Percentiles rank a stretch among this genome's conserved stretches.
phyloP scores from a whole-genome alignment of 2,888 invertebrate species.

The Mesoligia furuncula region DNA sequence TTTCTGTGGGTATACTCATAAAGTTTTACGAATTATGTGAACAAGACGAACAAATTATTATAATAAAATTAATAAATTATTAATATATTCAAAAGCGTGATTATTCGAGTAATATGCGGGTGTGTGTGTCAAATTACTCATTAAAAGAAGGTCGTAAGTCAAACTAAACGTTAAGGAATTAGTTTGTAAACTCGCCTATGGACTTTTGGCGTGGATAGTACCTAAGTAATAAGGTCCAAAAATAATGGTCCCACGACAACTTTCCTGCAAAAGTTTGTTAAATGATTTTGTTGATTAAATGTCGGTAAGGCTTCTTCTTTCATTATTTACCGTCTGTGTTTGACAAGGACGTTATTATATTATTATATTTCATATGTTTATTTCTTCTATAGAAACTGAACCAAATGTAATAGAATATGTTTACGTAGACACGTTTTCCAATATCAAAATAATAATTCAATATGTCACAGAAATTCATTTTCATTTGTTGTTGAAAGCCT shows the following conservation, averaged over 20 bases:
- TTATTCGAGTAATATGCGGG: no score
- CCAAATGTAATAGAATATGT: not conserved
- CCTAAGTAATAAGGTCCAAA: not conserved
- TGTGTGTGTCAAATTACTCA: no score
- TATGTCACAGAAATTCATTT: not conserved
- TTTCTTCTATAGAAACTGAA: constrained; percentile 1
- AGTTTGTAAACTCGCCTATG: no score
- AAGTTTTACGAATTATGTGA: no score
- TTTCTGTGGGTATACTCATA: no score
- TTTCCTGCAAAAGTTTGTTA: constrained; percentile 12
- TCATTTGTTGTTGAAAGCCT: not conserved
- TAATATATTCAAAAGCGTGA: no score
- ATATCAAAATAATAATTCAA: constrained; percentile 9
- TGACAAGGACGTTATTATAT: constrained; percentile 1
- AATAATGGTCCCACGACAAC: not conserved
- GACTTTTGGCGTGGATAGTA: no score
- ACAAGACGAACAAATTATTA: no score
- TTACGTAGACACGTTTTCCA: not conserved
- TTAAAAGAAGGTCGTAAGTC: no score
- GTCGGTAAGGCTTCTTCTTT: constrained; percentile 36
- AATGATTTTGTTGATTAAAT: constrained; percentile 33
- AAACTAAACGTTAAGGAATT: no score
- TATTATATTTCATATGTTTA: constrained; percentile 6
- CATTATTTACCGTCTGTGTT: constrained; percentile 4
- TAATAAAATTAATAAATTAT: no score